A percentile compares a stretch with the other conserved stretches of the same genome.
These are phyloP conservation scores for Pachycephala philippinensis DNA, from an alignment of 2,113 vertebrate genomes.

Conservation along the genomic window DNA sequence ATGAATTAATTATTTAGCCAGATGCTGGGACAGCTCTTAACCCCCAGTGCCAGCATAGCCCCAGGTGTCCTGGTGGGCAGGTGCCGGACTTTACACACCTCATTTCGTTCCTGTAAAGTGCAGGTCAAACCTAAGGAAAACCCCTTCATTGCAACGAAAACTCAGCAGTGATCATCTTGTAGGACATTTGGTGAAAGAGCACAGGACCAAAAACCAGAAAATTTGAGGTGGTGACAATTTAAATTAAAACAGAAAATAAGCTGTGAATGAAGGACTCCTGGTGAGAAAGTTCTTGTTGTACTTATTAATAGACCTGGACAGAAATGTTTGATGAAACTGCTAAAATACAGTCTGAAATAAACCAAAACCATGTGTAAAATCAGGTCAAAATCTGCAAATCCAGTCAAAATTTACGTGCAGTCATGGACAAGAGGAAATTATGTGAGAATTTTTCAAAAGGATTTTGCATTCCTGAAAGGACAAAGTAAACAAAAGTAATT, in stretches of 20 bases:
- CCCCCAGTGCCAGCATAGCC: not conserved
- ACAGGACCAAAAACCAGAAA: not conserved
- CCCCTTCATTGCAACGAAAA: not conserved
- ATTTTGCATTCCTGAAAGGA: not conserved
- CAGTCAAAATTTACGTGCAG: not conserved
- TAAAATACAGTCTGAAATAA: not conserved
- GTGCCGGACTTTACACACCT: fast-evolving
- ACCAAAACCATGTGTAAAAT: not conserved
- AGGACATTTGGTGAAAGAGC: not conserved
- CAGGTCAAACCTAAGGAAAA: not conserved
- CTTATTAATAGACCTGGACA: not conserved
- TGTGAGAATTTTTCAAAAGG: not conserved
- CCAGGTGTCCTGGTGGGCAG: not conserved
- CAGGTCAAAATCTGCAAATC: not conserved
- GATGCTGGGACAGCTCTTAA: not conserved
- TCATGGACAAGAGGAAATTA: not conserved
- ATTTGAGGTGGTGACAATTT: not conserved
- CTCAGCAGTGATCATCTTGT: not conserved
- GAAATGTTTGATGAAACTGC: not conserved
- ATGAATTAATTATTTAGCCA: not conserved
- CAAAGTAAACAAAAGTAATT: not conserved
- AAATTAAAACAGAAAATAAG: not conserved
- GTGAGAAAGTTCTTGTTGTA: not conserved
- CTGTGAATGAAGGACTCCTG: not conserved
- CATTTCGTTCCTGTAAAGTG: not conserved